These are phyloP conservation scores for Leptinotarsa juncta DNA, from an alignment of 2,888 invertebrate genomes.

Conservation along the genomic window DNA sequence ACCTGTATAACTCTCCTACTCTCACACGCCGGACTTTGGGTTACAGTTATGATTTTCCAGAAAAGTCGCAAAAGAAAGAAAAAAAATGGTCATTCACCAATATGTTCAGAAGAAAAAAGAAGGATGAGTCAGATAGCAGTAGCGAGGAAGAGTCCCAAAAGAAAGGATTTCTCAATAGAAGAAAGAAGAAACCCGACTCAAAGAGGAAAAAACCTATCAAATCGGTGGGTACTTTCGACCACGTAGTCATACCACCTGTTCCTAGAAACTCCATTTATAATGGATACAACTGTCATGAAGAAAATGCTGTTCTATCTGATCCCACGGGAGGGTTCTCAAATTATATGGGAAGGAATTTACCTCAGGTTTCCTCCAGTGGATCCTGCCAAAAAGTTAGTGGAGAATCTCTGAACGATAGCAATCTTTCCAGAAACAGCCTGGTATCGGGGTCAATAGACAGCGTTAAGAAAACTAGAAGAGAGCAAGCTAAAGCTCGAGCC, in stretches of 20 bases:
- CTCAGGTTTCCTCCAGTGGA: constrained; percentile 56
- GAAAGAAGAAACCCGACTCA: constrained; percentile 63
- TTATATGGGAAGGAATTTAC: constrained; percentile 52
- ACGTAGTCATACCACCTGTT: constrained; percentile 68
- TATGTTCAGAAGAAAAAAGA: constrained; percentile 81
- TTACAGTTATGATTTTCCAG: constrained; percentile 67
- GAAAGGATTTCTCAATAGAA: constrained; percentile 61
- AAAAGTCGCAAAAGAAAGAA: constrained; percentile 70
- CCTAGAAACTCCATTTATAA: constrained; percentile 47
- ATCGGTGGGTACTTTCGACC: constrained; percentile 73
- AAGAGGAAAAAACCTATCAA: constrained; percentile 70
- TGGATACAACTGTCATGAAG: constrained; percentile 58
- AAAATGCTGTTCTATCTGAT: constrained; percentile 72
- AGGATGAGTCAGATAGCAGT: constrained; percentile 72
- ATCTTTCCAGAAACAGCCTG: constrained; percentile 54
- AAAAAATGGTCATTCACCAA: constrained; percentile 86
- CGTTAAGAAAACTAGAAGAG: constrained; percentile 70
- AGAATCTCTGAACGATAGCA: constrained; percentile 49
- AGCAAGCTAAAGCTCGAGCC: constrained; percentile 74
- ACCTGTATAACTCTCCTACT: constrained; percentile 56
- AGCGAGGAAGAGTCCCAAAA: constrained; percentile 66
- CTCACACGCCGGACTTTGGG: constrained; percentile 63
- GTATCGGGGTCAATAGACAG: constrained; percentile 67
- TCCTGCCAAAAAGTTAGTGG: constrained; percentile 56
- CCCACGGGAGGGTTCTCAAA: constrained; percentile 65